A percentile compares a stretch with the other conserved stretches of the same genome.
Evolutionary conservation across 2,888 invertebrate species (phyloP).

Genomic region (Alcis repandata): DNA sequence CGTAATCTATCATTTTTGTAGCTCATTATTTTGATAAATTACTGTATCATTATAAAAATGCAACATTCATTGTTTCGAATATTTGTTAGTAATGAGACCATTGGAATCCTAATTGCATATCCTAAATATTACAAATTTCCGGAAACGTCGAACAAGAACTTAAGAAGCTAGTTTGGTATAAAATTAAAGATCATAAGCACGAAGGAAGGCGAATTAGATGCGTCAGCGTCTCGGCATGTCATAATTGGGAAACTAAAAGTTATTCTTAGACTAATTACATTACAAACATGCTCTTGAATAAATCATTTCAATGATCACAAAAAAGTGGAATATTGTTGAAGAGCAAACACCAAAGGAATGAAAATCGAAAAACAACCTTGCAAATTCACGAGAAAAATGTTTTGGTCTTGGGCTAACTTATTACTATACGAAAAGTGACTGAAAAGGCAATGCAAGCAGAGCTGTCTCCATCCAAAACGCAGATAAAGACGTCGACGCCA

Average conservation of each 20-base stretch:
- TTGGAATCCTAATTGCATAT: slow-evolving; percentile 26
- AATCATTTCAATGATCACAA: background rate
- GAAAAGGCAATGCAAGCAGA: slow-evolving; percentile 14
- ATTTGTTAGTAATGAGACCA: slow-evolving; percentile 23
- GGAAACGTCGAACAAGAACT: slow-evolving; percentile 18
- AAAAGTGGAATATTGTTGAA: background rate
- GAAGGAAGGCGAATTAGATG: slow-evolving; percentile 12
- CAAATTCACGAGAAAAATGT: slow-evolving; percentile 1
- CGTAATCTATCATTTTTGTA: slow-evolving; percentile 2
- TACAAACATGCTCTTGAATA: background rate
- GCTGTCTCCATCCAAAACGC: slow-evolving; percentile 8
- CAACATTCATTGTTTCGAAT: slow-evolving; percentile 17
- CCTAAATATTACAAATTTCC: slow-evolving; percentile 23
- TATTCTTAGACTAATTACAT: background rate
- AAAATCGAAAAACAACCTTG: background rate
- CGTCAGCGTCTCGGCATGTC: slow-evolving; percentile 28
- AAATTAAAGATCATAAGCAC: slow-evolving; percentile 8
- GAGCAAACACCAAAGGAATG: background rate
- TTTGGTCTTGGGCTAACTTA: background rate
- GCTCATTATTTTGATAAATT: slow-evolving; percentile 18
- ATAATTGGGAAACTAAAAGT: slow-evolving; percentile 25
- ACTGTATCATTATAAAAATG: slow-evolving; percentile 13
- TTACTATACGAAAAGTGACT: slow-evolving; percentile 6
- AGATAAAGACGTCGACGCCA: slow-evolving; percentile 40
- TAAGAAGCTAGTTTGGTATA: slow-evolving; percentile 25